A percentile compares a stretch with the other conserved stretches of the same genome.
These are phyloP conservation scores for Ceratina japonica DNA, from an alignment of 1,140 invertebrate species.

Conservation along the genomic window DNA sequence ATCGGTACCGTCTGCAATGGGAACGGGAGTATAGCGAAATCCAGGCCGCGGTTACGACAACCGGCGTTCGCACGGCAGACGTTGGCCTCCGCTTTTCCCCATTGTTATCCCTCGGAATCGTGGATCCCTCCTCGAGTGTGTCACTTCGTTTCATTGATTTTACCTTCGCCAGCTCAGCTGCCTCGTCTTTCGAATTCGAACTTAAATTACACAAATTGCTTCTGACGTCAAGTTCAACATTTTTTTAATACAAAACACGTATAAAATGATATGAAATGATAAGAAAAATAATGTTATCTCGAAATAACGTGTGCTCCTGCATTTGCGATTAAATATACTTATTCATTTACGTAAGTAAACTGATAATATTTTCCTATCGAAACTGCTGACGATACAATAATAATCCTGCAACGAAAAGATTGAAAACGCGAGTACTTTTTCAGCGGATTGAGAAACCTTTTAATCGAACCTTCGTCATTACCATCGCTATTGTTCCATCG, in stretches of 20 bases:
- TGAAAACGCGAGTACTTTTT: neutral
- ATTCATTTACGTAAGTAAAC: too few species aligned
- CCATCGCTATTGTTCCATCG: conserved; percentile 4
- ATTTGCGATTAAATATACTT: too few species aligned
- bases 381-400: neutral
- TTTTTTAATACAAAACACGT: too few species aligned
- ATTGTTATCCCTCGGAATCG: conserved; percentile 29
- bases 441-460: too few species aligned
- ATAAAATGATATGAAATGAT: too few species aligned
- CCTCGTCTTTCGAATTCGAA: neutral
- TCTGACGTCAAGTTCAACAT: neutral
- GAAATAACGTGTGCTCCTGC: too few species aligned
- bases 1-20: conserved; percentile 4
- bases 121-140: conserved; percentile 2
- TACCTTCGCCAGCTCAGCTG: neutral
- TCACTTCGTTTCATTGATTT: conserved; percentile 16
- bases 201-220: conserved; percentile 16
- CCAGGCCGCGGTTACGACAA: conserved; percentile 40
- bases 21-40: conserved; percentile 13
- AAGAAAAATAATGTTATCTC: too few species aligned
- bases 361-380: too few species aligned
- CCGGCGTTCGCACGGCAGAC: conserved; percentile 29
- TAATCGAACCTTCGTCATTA: conserved; percentile 1
- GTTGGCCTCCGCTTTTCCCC: conserved; percentile 22
- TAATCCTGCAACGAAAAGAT: neutral